Percentiles rank a stretch among this genome's conserved stretches.
Conservation (phyloP, 2,888 invertebrate genomes). For the Elmis aenea region DNA sequence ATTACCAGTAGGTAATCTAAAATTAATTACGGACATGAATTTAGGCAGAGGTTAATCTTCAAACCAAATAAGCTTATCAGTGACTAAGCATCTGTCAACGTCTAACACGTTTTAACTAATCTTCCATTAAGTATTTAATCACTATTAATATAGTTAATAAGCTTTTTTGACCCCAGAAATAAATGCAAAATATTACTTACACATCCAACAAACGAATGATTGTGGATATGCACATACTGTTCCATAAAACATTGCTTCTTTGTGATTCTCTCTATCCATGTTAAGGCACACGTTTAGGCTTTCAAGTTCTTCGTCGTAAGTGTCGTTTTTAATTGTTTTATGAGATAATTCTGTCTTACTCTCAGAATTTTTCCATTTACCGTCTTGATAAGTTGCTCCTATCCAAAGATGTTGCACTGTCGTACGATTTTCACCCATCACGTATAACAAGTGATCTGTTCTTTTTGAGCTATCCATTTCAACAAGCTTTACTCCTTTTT, state of each 20-base stretch:
- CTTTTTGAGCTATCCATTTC: not conserved
- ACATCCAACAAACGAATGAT: slow-evolving; percentile 1
- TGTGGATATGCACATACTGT: slow-evolving; percentile 1
- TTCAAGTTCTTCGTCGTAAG: not conserved
- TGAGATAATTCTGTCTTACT: too few species aligned
- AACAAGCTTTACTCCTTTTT: not conserved
- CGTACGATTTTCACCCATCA: slow-evolving; percentile 15
- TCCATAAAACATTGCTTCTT: slow-evolving; percentile 1
- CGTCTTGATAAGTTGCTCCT: too few species aligned
- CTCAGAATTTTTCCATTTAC: too few species aligned
- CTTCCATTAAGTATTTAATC: too few species aligned
- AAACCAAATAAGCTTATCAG: too few species aligned
- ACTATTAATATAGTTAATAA: too few species aligned
- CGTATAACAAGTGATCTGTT: not conserved
- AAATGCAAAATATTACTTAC: slow-evolving; percentile 4
- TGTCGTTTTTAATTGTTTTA: not conserved
- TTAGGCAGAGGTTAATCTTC: too few species aligned
- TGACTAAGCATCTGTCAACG: too few species aligned
- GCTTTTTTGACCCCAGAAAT: too few species aligned
- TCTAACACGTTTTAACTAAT: too few species aligned
- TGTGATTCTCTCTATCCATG: slow-evolving; percentile 8
- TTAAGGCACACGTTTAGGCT: slow-evolving; percentile 1
- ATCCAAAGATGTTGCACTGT: slow-evolving; percentile 12
- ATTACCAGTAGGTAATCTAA: too few species aligned
- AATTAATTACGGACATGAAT: too few species aligned